Evolutionary conservation across 2,888 invertebrate genomes (phyloP).

Genomic region (Lochmaea capreae): DNA sequence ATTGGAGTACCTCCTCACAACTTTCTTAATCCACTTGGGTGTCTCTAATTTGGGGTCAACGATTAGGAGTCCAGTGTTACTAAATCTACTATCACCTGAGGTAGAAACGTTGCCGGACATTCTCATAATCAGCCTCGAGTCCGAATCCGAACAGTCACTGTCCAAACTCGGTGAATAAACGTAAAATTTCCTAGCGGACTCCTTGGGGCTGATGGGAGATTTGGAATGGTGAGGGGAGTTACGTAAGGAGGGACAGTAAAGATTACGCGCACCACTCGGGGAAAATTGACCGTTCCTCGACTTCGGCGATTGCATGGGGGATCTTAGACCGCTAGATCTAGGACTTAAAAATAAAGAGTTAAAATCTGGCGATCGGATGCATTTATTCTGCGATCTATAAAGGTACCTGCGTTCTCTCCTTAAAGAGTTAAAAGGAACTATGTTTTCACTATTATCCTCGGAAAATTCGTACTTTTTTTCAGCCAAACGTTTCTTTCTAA

Average conservation of each 20-base stretch:
- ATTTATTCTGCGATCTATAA: slow-evolving; percentile 57
- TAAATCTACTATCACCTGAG: slow-evolving; percentile 46
- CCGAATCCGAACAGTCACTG: slow-evolving; percentile 64
- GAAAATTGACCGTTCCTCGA: slow-evolving; percentile 63
- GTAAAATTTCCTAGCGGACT: slow-evolving; percentile 61
- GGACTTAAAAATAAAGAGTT: slow-evolving; percentile 63
- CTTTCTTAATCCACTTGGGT: slow-evolving; percentile 65
- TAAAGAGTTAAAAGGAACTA: slow-evolving; percentile 74
- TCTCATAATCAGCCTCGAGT: slow-evolving; percentile 62
- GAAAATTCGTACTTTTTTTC: slow-evolving; percentile 94
- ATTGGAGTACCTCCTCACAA: slow-evolving; percentile 64
- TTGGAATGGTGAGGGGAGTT: slow-evolving; percentile 63
- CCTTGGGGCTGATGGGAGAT: slow-evolving; percentile 63
- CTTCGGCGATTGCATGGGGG: slow-evolving; percentile 65
- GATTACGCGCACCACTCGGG: slow-evolving; percentile 58
- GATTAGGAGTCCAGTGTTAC: slow-evolving; percentile 60
- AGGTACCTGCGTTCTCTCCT: slow-evolving; percentile 64
- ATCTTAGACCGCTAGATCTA: slow-evolving; percentile 58
- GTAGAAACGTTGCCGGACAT: slow-evolving; percentile 54
- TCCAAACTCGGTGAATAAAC: slow-evolving; percentile 65
- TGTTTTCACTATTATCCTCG: slow-evolving; percentile 78
- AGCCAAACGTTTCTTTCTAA: slow-evolving; percentile 84
- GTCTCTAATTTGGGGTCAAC: slow-evolving; percentile 61
- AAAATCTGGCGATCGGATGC: slow-evolving; percentile 62
- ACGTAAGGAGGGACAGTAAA: slow-evolving; percentile 61